Evolutionary conservation across 2,113 vertebrate species (phyloP).

Genomic region (Eudyptes chrysolophus): DNA sequence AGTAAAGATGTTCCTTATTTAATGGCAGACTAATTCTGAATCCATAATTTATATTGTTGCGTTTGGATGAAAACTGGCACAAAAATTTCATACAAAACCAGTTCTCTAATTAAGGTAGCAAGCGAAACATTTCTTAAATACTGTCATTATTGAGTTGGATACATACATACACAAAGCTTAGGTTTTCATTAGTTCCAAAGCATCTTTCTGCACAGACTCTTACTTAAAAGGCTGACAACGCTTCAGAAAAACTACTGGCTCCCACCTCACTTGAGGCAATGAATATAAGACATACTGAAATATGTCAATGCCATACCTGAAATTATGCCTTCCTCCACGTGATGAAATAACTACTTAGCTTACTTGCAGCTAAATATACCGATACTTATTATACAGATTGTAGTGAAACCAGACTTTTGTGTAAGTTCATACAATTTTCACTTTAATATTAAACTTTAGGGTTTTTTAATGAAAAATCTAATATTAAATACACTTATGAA

Average conservation of each 20-base stretch:
- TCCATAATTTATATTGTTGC: not conserved
- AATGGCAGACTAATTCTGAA: not conserved
- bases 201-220: not conserved
- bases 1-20: not conserved
- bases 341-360: not conserved
- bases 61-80: not conserved
- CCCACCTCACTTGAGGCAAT: not conserved
- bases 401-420: not conserved
- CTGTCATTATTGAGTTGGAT: not conserved
- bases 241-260: not conserved
- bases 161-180: not conserved
- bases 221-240: not conserved
- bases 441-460: not conserved
- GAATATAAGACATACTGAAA: not conserved
- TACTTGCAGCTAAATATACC: not conserved
- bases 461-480: not conserved
- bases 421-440: not conserved
- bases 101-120: not conserved
- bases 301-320: not conserved
- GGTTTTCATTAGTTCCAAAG: not conserved
- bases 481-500: not conserved
- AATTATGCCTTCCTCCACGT: not conserved
- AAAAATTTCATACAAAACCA: not conserved
- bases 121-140: not conserved
- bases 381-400: not conserved